Conservation (phyloP, 2,888 invertebrate species). For the Druceiella hillmani region DNA sequence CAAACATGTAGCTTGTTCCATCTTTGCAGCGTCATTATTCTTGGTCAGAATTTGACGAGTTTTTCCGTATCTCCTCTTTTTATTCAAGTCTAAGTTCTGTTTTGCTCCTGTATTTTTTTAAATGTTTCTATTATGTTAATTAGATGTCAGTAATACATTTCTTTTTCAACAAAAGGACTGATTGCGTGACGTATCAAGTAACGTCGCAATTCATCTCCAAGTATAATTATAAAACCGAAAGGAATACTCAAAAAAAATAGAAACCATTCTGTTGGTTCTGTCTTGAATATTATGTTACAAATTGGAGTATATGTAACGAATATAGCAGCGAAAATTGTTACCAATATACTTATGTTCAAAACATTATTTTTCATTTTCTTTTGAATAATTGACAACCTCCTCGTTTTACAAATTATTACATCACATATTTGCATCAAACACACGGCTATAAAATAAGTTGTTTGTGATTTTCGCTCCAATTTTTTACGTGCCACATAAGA, state of each 20-base stretch:
- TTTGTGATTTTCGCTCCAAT: conserved; percentile 68
- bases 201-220: conserved; percentile 69
- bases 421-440: conserved; percentile 76
- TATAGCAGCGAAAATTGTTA: conserved; percentile 60
- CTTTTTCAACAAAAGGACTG: conserved; percentile 65
- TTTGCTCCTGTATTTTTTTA: too few species aligned
- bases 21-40: too few species aligned
- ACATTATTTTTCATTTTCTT: conserved; percentile 72
- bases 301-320: conserved; percentile 64
- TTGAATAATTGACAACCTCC: conserved; percentile 64
- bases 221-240: conserved; percentile 67
- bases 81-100: too few species aligned
- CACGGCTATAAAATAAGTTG: conserved; percentile 73
- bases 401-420: conserved; percentile 72
- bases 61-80: too few species aligned
- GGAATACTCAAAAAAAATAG: conserved; percentile 71
- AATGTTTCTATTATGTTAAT: conserved; percentile 5
- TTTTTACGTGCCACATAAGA: conserved; percentile 60
- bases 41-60: too few species aligned
- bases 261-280: conserved; percentile 60
- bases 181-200: conserved; percentile 61
- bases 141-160: conserved; percentile 62
- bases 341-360: conserved; percentile 55
- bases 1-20: too few species aligned
- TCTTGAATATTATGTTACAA: conserved; percentile 62